Conservation (phyloP, 1,140 invertebrate species). For the Planococcus citri region DNA sequence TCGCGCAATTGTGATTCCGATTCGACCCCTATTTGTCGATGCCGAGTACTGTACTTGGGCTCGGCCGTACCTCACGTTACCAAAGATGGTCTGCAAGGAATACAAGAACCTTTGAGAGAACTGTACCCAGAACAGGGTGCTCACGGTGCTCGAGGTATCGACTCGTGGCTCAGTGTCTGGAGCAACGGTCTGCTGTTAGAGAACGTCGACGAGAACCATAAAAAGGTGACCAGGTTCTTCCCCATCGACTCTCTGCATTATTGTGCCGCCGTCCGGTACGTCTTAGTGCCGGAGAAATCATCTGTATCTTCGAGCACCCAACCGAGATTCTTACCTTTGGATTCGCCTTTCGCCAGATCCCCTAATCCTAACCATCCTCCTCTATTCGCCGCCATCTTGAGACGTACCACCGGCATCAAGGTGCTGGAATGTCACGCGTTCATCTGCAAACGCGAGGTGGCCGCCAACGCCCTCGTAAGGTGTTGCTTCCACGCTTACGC, state of each 20-base stretch:
- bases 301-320: constrained; percentile 37
- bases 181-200: constrained; percentile 90
- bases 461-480: constrained; percentile 81
- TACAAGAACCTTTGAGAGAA: constrained; percentile 91
- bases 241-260: constrained; percentile 94
- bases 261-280: constrained; percentile 83
- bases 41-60: constrained; percentile 94
- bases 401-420: constrained; percentile 94
- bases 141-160: constrained; percentile 74
- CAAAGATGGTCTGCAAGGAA: constrained; percentile 92
- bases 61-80: constrained; percentile 94
- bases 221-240: constrained; percentile 91
- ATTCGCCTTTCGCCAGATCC: constrained; percentile 84
- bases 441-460: constrained; percentile 90
- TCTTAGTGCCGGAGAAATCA: constrained; percentile 44
- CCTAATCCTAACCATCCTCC: constrained; percentile 79
- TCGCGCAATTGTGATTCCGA: constrained; percentile 32
- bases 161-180: constrained; percentile 95
- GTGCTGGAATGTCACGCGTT: constrained; percentile 98
- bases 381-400: constrained; percentile 89
- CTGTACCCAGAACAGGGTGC: constrained; percentile 89
- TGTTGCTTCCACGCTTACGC: constrained; percentile 93
- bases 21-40: constrained; percentile 85
- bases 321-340: constrained; percentile 86
- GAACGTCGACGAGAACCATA: constrained; percentile 90